Conservation (phyloP, 1,140 invertebrate genomes). For the Drosophila novamexicana region DNA sequence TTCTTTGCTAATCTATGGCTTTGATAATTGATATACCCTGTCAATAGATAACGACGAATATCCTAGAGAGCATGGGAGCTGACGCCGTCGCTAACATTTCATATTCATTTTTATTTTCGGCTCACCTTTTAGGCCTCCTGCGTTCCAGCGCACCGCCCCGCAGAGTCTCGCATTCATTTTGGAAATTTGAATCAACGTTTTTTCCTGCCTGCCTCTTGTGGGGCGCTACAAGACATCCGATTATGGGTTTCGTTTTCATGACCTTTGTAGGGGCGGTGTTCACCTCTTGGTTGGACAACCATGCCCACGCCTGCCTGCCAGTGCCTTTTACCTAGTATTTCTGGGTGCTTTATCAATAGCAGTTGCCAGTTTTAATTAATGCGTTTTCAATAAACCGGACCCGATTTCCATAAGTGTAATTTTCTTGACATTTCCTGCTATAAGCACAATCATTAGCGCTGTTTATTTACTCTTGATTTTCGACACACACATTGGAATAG, state of each 20-base stretch:
- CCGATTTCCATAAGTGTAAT: conserved; percentile 30
- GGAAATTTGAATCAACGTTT: conserved; percentile 70
- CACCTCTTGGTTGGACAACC: conserved; percentile 26
- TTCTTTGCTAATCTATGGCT: background rate
- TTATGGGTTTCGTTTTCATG: conserved; percentile 61
- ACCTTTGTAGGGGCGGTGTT: conserved; percentile 44
- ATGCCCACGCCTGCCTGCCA: conserved; percentile 54
- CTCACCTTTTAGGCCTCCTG: conserved; percentile 40
- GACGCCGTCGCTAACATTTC: conserved; percentile 28
- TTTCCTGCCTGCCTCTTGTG: conserved; percentile 44
- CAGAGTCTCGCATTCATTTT: conserved; percentile 49
- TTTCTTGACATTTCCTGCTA: conserved; percentile 39
- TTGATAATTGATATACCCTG: conserved; percentile 5
- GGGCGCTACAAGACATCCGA: conserved; percentile 47
- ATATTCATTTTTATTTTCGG: conserved; percentile 45
- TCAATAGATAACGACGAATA: conserved; percentile 8
- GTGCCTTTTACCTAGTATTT: conserved; percentile 16
- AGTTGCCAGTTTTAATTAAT: conserved; percentile 67
- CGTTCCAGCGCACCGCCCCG: background rate
- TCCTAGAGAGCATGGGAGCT: conserved; percentile 22
- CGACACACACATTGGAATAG: conserved; percentile 1
- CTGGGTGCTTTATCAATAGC: conserved; percentile 61
- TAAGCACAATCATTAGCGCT: conserved; percentile 39
- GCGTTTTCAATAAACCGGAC: conserved; percentile 31
- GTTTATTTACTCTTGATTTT: conserved; percentile 30